phyloP scores from a whole-genome alignment of 1,140 invertebrate species.

The Venturia canescens region DNA sequence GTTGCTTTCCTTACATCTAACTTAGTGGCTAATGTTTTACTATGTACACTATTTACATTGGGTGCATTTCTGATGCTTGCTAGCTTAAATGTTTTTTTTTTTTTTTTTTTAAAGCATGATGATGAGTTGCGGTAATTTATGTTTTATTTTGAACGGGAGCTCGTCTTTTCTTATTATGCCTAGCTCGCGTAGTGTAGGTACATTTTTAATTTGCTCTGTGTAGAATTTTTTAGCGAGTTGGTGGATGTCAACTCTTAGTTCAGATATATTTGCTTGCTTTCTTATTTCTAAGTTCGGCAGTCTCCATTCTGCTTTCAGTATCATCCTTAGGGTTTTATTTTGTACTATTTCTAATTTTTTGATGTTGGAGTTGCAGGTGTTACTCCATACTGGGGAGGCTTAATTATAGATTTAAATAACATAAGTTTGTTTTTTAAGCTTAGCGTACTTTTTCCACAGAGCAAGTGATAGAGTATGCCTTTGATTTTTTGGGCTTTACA shows the following conservation, averaged over 20 bases:
- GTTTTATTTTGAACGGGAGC: not conserved
- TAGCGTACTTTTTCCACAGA: constrained; percentile 47
- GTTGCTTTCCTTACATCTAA: constrained; percentile 22
- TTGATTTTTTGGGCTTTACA: constrained; percentile 41
- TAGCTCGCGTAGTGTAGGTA: not conserved
- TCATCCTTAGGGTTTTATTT: constrained; percentile 24
- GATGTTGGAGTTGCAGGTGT: not conserved
- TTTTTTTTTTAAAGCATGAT: not conserved
- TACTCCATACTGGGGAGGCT: constrained; percentile 13
- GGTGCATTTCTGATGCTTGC: not conserved
- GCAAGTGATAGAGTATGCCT: constrained; percentile 38
- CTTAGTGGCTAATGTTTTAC: not conserved
- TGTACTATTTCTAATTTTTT: constrained; percentile 5
- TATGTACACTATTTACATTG: constrained; percentile 25
- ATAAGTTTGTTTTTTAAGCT: constrained; percentile 45
- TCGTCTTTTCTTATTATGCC: not conserved
- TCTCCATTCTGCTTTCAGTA: not conserved
- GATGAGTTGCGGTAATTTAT: constrained; percentile 6
- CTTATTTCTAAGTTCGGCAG: not conserved
- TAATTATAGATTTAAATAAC: not conserved
- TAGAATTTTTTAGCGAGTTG: constrained; percentile 12
- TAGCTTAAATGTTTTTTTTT: not conserved
- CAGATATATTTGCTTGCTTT: not conserved
- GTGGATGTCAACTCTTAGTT: not conserved
- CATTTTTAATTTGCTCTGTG: not conserved